Percentiles rank a stretch among this genome's conserved stretches.
Conservation (phyloP, 2,797 vertebrate genomes). For the Leucoraja ocellata region DNA sequence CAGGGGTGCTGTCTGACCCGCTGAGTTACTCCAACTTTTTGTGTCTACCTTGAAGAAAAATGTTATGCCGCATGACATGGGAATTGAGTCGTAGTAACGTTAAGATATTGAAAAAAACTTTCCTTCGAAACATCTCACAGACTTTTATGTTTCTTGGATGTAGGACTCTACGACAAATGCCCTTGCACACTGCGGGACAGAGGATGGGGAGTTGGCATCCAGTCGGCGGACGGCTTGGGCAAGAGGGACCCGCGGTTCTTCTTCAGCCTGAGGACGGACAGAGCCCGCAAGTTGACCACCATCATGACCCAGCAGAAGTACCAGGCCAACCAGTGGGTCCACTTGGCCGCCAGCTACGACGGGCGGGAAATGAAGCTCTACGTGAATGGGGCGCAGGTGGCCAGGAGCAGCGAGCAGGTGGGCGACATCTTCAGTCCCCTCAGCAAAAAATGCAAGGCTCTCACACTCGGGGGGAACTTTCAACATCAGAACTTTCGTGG, state of each 20-base stretch:
- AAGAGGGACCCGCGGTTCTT: conserved; percentile 92
- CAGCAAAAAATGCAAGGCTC: conserved; percentile 90
- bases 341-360: conserved; percentile 83
- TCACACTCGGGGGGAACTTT: conserved; percentile 88
- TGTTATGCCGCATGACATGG: not conserved
- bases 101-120: not conserved
- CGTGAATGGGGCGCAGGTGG: conserved; percentile 89
- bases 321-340: conserved; percentile 82
- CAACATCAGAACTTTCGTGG: conserved; percentile 90
- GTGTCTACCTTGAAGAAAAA: too few species aligned
- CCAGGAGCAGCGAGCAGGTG: conserved; percentile 82
- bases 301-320: conserved; percentile 80
- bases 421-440: conserved; percentile 87
- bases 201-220: conserved; percentile 94
- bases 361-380: conserved; percentile 86
- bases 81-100: too few species aligned
- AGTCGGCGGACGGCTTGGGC: conserved; percentile 81
- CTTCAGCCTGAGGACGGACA: conserved; percentile 95
- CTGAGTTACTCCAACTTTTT: too few species aligned
- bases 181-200: conserved; percentile 93
- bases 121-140: conserved; percentile 17
- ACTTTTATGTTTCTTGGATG: conserved; percentile 46
- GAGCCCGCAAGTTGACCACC: conserved; percentile 85
- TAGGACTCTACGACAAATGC: conserved; percentile 97
- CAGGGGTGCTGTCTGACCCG: too few species aligned